These are phyloP conservation scores for Cuculus canorus DNA, from an alignment of 2,797 vertebrate genomes.

Conservation along the genomic window DNA sequence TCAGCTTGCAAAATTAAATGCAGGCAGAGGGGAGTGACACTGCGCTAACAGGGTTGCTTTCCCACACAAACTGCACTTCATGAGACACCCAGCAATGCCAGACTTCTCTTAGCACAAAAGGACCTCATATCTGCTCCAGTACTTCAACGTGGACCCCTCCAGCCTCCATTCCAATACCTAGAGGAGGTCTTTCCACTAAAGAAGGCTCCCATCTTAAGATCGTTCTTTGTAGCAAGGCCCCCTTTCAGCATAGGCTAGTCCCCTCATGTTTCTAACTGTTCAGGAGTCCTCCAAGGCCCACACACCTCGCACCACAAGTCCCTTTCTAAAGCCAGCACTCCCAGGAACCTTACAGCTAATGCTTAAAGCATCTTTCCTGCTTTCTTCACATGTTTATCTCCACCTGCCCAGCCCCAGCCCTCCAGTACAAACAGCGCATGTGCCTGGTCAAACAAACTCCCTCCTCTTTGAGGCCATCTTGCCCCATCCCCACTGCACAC, in stretches of 20 bases:
- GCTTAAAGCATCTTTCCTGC: not conserved
- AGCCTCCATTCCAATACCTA: not conserved
- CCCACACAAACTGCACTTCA: not conserved
- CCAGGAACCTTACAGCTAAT: not conserved
- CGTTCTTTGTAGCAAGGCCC: not conserved
- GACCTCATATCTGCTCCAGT: not conserved
- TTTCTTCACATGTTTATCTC: not conserved
- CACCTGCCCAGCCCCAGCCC: not conserved
- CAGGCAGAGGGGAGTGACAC: not conserved
- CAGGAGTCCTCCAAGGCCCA: not conserved
- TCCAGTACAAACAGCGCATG: not conserved
- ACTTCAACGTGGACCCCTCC: not conserved
- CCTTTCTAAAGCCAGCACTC: not conserved
- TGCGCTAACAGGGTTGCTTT: not conserved
- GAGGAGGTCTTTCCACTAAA: not conserved
- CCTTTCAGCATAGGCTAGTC: not conserved
- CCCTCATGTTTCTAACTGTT: not conserved
- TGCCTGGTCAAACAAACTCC: not conserved
- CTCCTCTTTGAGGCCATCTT: not conserved
- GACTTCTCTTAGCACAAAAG: not conserved
- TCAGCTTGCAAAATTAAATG: constrained; percentile 1
- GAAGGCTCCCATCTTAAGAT: not conserved
- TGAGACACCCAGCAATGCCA: not conserved
- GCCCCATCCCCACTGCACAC: not conserved
- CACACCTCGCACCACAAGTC: not conserved